These are phyloP conservation scores for Pteromalus puparum DNA, from an alignment of 1,140 invertebrate genomes.

Conservation along the genomic window DNA sequence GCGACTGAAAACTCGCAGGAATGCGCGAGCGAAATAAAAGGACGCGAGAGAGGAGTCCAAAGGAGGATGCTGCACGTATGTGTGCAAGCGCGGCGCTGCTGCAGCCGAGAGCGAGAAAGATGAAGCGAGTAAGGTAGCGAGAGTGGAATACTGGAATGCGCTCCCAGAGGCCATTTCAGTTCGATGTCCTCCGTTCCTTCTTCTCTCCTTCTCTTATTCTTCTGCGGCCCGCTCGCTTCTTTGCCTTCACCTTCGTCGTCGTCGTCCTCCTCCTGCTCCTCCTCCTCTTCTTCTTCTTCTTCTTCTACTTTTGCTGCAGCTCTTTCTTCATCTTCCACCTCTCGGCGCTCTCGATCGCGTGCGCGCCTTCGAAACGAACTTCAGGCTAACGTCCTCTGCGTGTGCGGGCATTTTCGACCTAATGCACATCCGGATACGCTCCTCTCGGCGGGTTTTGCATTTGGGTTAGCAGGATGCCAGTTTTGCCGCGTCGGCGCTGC, in stretches of 20 bases:
- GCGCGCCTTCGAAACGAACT: no score
- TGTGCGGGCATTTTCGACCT: no score
- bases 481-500: no score
- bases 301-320: conserved; percentile 28
- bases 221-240: conserved; percentile 15
- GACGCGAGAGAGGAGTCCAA: conserved; percentile 5
- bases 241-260: conserved; percentile 26
- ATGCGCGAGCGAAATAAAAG: conserved; percentile 65
- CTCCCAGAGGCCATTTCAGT: conserved; percentile 73
- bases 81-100: neutral
- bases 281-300: conserved; percentile 44
- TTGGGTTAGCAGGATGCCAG: no score
- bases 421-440: no score
- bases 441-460: no score
- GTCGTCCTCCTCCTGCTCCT: conserved; percentile 36
- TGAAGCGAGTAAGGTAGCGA: conserved; percentile 62
- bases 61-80: conserved; percentile 6
- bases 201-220: conserved; percentile 49
- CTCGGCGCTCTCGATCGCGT: no score
- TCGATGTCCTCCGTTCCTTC: conserved; percentile 71
- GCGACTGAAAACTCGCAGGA: conserved; percentile 60
- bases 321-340: no score
- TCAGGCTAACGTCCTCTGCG: no score
- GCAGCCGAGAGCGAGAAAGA: conserved; percentile 44
- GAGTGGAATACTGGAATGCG: conserved; percentile 70